Conservation (phyloP, 2,113 vertebrate species). For the Rhinoderma darwinii region DNA sequence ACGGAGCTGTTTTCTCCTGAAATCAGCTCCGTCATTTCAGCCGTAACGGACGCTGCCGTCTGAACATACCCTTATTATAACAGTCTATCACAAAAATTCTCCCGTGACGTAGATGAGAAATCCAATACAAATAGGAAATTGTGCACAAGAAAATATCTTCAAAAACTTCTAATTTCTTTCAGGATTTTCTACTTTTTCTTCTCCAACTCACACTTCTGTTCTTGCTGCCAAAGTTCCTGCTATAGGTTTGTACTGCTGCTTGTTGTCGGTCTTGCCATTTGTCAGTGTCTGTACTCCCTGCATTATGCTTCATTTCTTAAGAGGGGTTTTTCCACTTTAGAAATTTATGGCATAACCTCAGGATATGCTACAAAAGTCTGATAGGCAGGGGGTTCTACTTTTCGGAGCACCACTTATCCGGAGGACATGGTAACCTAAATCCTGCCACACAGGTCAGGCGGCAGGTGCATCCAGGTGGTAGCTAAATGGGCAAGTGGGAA, state of each 20-base stretch:
- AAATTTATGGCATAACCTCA: background rate
- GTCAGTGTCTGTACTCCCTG: background rate
- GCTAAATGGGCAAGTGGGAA: background rate
- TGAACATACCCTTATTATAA: too few relatives aligned
- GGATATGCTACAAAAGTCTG: background rate
- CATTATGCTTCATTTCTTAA: background rate
- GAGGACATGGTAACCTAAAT: background rate
- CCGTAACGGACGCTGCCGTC: too few relatives aligned
- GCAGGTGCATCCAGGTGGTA: background rate
- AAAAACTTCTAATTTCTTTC: conserved; percentile 70
- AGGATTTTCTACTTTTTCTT: conserved; percentile 73
- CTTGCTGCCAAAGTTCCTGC: conserved; percentile 69
- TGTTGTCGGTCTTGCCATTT: background rate
- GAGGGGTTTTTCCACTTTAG: background rate
- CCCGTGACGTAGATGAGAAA: background rate
- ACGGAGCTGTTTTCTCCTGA: too few relatives aligned
- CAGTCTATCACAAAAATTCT: background rate
- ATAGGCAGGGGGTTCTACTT: background rate
- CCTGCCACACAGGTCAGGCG: background rate
- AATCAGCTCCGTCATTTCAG: too few relatives aligned
- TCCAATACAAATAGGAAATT: too few relatives aligned
- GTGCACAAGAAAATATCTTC: background rate
- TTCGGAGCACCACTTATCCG: background rate
- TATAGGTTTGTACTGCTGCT: conserved; percentile 37
- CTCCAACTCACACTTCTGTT: conserved; percentile 69